Conservation (phyloP, 1,140 invertebrate species). For the Drosophila kurseongensis region DNA sequence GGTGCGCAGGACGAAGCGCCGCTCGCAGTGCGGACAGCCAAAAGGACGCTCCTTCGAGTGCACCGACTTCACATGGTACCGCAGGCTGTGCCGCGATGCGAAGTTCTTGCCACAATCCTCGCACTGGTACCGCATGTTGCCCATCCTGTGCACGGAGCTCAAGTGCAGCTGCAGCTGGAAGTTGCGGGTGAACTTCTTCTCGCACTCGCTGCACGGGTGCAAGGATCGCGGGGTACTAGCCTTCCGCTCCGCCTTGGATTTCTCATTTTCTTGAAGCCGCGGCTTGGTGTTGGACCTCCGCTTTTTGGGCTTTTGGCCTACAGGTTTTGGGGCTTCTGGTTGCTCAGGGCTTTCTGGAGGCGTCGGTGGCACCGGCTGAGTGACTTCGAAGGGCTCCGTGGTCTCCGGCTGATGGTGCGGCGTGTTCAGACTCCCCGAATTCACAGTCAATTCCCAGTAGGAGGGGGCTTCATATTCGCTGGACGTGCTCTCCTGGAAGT, state of each 20-base stretch:
- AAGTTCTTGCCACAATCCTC: conserved; percentile 70
- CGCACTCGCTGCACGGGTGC: conserved; percentile 67
- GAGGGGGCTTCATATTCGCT: conserved; percentile 3
- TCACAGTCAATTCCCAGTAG: conserved; percentile 20
- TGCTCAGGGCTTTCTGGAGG: conserved; percentile 6
- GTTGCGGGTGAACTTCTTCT: conserved; percentile 79
- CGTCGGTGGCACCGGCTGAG: not conserved
- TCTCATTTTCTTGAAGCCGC: not conserved
- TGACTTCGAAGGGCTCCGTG: conserved; percentile 7
- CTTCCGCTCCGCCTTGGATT: not conserved
- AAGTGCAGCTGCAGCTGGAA: conserved; percentile 76
- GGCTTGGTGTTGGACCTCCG: conserved; percentile 28
- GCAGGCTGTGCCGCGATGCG: conserved; percentile 74
- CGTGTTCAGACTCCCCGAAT: conserved; percentile 55
- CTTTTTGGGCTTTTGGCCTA: not conserved
- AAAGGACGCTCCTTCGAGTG: conserved; percentile 85
- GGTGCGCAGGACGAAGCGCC: conserved; percentile 85
- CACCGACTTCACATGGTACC: conserved; percentile 72
- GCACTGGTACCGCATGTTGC: conserved; percentile 70
- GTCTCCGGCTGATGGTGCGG: conserved; percentile 47
- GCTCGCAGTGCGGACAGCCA: conserved; percentile 84
- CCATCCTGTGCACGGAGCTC: conserved; percentile 71
- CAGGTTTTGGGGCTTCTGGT: not conserved
- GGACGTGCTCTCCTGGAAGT: conserved; percentile 25
- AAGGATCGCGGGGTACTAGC: conserved; percentile 30